phyloP scores from a whole-genome alignment of 2,113 vertebrate genomes.

The Brevimyrus niger region DNA sequence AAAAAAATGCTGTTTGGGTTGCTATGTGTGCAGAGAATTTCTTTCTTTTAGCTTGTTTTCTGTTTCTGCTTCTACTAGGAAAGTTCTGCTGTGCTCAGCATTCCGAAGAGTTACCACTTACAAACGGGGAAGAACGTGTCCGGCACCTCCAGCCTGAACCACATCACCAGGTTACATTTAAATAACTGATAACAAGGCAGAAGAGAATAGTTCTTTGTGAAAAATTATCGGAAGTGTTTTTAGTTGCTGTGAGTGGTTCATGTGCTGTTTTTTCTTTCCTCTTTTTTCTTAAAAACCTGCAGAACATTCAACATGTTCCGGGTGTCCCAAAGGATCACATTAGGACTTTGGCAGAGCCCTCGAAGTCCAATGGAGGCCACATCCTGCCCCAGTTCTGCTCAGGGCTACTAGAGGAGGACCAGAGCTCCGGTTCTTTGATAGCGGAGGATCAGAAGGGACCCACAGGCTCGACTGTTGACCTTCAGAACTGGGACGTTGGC shows the following conservation, averaged over 20 bases:
- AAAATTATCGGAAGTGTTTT: not conserved
- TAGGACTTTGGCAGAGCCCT: not conserved
- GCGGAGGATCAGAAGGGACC: not conserved
- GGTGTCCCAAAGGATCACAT: not conserved
- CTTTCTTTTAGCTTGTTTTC: slow-evolving; percentile 19
- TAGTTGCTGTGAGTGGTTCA: not conserved
- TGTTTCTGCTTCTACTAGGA: slow-evolving; percentile 41
- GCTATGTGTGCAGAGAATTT: not conserved
- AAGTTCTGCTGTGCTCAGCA: slow-evolving; percentile 65
- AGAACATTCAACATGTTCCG: not conserved
- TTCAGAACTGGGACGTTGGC: not conserved
- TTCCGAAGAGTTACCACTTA: slow-evolving; percentile 45
- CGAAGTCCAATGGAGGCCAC: slow-evolving; percentile 20
- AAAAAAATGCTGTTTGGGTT: not conserved
- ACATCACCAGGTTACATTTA: not conserved
- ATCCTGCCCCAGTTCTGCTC: not conserved
- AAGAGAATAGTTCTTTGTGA: not conserved
- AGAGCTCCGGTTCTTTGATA: not conserved
- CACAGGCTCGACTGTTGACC: not conserved
- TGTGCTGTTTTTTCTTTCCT: not conserved
- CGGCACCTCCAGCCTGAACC: slow-evolving; percentile 31
- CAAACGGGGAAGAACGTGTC: slow-evolving; percentile 21
- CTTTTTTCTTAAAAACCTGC: not conserved
- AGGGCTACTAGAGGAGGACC: not conserved
- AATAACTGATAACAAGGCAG: not conserved